phyloP scores from a whole-genome alignment of 1,140 invertebrate genomes.

The Lepidurus apus region DNA sequence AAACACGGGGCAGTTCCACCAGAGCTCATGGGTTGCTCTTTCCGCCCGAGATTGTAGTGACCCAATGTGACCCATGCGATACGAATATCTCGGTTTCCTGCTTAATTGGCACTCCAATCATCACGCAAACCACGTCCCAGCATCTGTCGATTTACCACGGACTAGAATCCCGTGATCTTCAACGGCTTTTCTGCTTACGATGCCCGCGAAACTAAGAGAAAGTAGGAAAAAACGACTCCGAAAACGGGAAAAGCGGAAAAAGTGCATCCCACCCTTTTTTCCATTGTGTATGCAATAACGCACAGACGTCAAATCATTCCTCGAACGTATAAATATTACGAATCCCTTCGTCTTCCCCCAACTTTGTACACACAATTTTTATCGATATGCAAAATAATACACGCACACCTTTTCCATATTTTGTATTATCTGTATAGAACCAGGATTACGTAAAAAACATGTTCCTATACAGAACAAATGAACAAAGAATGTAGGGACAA shows the following conservation, averaged over 20 bases:
- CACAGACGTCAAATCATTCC: constrained; percentile 1
- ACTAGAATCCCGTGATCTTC: background rate
- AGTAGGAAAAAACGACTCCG: too few relatives aligned
- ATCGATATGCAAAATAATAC: background rate
- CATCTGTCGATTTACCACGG: background rate
- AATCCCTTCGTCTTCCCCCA: background rate
- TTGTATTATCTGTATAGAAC: background rate
- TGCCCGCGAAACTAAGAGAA: background rate
- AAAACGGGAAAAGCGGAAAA: too few relatives aligned
- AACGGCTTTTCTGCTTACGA: constrained; percentile 1
- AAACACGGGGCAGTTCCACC: background rate
- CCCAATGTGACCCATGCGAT: background rate
- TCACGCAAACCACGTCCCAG: background rate
- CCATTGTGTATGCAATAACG: background rate
- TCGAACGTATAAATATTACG: background rate
- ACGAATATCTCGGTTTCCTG: background rate
- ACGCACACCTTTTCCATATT: background rate
- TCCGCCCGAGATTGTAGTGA: constrained; percentile 6
- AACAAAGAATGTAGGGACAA: background rate
- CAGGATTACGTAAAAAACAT: too few relatives aligned
- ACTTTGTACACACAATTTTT: background rate
- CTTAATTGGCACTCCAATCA: background rate
- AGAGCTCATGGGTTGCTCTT: background rate
- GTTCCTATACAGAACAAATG: too few relatives aligned
- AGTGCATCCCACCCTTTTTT: background rate